Evolutionary conservation across 2,888 invertebrate species (phyloP), one percentile per base, ranked within the genome.

Genomic region (Melitaea athalia): DNA sequence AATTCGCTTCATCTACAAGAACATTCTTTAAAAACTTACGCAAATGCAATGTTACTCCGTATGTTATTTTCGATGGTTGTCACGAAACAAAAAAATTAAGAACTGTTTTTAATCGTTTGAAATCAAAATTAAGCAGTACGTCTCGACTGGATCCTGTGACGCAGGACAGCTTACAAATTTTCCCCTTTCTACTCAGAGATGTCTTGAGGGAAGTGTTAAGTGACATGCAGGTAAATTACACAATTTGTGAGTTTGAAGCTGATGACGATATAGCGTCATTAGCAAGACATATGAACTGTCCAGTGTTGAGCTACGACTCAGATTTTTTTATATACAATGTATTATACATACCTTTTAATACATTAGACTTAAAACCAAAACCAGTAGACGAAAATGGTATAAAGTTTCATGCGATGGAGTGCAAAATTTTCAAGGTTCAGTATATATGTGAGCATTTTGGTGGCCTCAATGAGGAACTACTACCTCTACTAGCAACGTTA

Each of bases 251-350:
- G 75, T 97, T 96, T 84, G 99, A 99, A 87, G 98, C 98, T 1
- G 99, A 99, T 83, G 95, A 95, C 75, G 96, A 97, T 79, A 95
- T 98, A 65, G 98, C 98, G 0, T 95, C 95, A 0, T 85, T 98
- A 75, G 97, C 98, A 0, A 94, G 95, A 73, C 93, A 94, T 67
- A 89, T 98, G 3, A 92, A 95, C 50, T 98, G 98, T 78, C 98
- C 98, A 0, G 96, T 99, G 3, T 84, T 99, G 5, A 98, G 98
- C 79, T 97, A 96, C 76, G 99, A 99, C 87, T 98, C 98, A 0
- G 99, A 99, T 88, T 99, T 98, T 88, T 98, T 95, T 80, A 95
- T 99, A 73, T 97, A 96, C 85, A 96, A 97, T 87, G 95, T 97
- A 0, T 87, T 93, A 2, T 98, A 97, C 76, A 96, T 99, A 74